Base-by-base conservation (phyloP, 2,113 vertebrate species). In the Phoxinus phoxinus region DNA sequence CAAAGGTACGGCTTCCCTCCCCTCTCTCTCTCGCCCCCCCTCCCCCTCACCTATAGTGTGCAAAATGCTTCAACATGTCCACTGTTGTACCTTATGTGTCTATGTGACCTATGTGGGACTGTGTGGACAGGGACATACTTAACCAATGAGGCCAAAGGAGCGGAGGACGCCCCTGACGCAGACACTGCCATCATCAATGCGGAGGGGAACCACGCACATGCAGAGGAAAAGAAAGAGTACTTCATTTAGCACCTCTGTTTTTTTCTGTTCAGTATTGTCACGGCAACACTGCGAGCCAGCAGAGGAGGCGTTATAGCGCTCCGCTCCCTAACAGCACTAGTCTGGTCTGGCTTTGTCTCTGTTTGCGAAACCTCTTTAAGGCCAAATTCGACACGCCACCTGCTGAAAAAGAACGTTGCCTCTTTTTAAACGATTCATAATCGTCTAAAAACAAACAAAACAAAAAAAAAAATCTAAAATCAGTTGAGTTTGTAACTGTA, bases 141-240 rank as follows among this genome's bases (percentile, higher is more conserved):
- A 96, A 99, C 98, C 82, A 97, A 99, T 32, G 98, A 99, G 96
- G 98, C 98, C 91, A 99, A 99, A 95, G 98, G 98, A 93, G 97
- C 98, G 67, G 98, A 99, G 93, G 98, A 99, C 86, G 97, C 98
- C 87, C 98, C 98, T 4, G 98, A 99, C 85, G 98, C 98, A 27
- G 98, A 99, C 94, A 99, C 98, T 86, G 98, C 98, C 92, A 99
- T 99, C 95, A 99, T 99, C 95, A 99, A 99, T 90, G 98, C 98
- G 83, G 97, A 99, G 93, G 98, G 98, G 92, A 98, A 97, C 94
- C 97, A 99, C 93, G 96, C 97, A 94, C 97, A 99, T 82, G 97
- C 98, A 87, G 98, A 99, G 92, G 98, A 99, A 93, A 99, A 99
- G 95, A 99, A 99, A 91, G 98, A 99, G 93, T 99, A 99, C 94